These are phyloP conservation scores for Buteo buteo DNA, from an alignment of 2,113 vertebrate species.

Conservation along the genomic window DNA sequence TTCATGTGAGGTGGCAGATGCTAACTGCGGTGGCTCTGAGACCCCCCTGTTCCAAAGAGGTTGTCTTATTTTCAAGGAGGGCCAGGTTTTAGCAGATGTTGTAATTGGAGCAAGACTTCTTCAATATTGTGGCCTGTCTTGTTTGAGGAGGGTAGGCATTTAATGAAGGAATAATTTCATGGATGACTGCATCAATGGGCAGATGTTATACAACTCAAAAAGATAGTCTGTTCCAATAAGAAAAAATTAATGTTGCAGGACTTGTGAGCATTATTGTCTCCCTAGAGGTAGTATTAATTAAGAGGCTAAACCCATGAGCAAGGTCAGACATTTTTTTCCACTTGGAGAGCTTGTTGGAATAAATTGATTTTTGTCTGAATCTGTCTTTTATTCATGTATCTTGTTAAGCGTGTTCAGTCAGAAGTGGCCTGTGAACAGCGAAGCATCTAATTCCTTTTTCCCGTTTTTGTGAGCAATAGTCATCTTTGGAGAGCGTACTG, in stretches of 20 bases:
- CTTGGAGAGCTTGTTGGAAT: background rate
- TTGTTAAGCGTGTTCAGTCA: background rate
- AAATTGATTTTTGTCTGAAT: background rate
- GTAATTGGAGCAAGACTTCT: background rate
- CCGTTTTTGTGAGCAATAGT: background rate
- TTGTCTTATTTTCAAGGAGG: background rate
- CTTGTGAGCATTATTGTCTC: background rate
- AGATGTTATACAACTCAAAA: background rate
- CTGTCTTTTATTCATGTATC: background rate
- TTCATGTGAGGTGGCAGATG: conserved; percentile 2
- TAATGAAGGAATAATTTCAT: conserved; percentile 15
- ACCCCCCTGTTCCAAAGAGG: background rate
- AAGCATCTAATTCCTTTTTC: background rate
- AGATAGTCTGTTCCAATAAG: background rate
- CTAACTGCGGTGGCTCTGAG: background rate
- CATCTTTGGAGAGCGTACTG: background rate
- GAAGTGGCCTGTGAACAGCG: background rate
- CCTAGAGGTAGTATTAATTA: background rate
- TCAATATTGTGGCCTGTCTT: background rate
- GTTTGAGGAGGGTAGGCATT: background rate
- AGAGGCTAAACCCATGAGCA: background rate
- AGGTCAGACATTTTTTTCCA: background rate
- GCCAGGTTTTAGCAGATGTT: background rate
- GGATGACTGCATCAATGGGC: background rate
- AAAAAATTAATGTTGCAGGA: background rate